A percentile compares a stretch with the other conserved stretches of the same genome.
Evolutionary conservation across 2,888 invertebrate genomes (phyloP).

Genomic region (Anorthoa munda): DNA sequence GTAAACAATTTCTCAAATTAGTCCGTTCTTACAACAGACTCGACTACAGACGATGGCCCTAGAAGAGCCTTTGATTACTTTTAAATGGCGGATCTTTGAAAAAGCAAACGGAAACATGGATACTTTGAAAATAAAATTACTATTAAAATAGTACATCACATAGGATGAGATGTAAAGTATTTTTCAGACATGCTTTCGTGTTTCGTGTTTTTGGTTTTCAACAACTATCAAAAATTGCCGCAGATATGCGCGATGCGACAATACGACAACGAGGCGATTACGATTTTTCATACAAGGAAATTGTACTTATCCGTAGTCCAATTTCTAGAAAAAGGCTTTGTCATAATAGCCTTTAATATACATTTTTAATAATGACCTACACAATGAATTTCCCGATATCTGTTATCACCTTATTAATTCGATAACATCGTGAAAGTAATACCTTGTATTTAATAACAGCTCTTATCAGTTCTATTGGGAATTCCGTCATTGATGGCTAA

Average conservation of each 20-base stretch:
- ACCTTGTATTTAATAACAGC: not conserved
- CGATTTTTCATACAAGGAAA: not conserved
- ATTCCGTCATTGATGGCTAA: constrained; percentile 38
- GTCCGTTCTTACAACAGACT: not conserved
- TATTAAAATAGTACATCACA: too few species aligned
- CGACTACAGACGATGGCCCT: not conserved
- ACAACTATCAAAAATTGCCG: too few species aligned
- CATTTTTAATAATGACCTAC: constrained; percentile 27
- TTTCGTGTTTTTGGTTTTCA: not conserved
- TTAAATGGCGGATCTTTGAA: not conserved
- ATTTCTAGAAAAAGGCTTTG: not conserved
- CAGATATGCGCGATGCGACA: too few species aligned
- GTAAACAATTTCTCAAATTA: not conserved
- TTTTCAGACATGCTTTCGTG: not conserved
- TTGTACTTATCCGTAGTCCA: not conserved
- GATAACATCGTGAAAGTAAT: constrained; percentile 43
- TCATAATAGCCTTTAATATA: not conserved
- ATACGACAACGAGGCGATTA: too few species aligned
- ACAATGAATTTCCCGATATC: constrained; percentile 14
- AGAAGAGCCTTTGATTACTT: not conserved
- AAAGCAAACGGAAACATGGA: constrained; percentile 10
- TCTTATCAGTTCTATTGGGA: constrained; percentile 54
- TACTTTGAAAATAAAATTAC: not conserved
- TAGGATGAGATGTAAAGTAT: not conserved
- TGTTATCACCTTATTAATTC: constrained; percentile 35